phyloP scores from a whole-genome alignment of 35 echinoderm and acorn worm genomes.

The Patiria miniata region DNA sequence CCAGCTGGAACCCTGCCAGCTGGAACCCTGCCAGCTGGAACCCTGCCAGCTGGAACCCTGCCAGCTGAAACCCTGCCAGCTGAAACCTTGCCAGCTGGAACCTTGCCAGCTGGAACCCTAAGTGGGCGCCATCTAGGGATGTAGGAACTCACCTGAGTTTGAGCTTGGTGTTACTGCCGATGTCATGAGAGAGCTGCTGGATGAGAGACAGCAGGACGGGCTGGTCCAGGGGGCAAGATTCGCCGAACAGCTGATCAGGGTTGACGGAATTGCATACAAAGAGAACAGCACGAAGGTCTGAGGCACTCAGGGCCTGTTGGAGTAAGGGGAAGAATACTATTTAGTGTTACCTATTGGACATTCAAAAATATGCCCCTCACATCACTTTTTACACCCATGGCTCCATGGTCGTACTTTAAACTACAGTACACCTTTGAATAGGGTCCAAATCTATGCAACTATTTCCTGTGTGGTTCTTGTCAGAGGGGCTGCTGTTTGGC shows the following conservation, averaged over 20 bases:
- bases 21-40: too few relatives aligned
- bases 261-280: conserved; percentile 77
- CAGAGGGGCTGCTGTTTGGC: too few relatives aligned
- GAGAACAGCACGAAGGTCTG: conserved; percentile 79
- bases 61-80: too few relatives aligned
- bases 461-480: too few relatives aligned
- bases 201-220: conserved; percentile 92
- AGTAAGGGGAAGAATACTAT: neutral
- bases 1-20: too few relatives aligned
- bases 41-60: too few relatives aligned
- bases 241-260: conserved; percentile 66
- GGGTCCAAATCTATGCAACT: too few relatives aligned
- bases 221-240: conserved; percentile 82
- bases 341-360: neutral
- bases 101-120: neutral
- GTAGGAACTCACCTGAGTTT: conserved; percentile 70
- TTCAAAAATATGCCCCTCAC: neutral
- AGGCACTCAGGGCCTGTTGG: conserved; percentile 85
- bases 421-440: too few relatives aligned
- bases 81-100: too few relatives aligned
- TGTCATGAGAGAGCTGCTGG: conserved; percentile 93
- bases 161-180: conserved; percentile 71
- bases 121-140: neutral
- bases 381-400: too few relatives aligned
- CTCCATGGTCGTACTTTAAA: too few relatives aligned